Evolutionary conservation across 2,888 invertebrate genomes (phyloP), one percentile per base, ranked within the genome.

Genomic region (Ormia ochracea): DNA sequence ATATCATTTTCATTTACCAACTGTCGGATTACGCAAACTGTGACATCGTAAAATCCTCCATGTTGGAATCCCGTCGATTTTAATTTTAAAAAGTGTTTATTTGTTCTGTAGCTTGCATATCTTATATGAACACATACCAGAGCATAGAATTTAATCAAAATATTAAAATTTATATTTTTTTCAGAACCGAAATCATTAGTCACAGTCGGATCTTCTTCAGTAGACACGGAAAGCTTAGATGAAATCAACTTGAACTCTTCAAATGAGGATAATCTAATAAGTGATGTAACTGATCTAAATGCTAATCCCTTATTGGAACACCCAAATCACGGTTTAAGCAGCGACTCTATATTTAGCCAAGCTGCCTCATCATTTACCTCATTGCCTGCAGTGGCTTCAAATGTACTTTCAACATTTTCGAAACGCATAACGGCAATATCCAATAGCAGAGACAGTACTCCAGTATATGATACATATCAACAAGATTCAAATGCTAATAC

Each of bases 311-410:
- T 87, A 43, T 72, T 87, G 58, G 86, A 88, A 66, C 86, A 83
- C 21, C n/a, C 23, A 26, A 54, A 82, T 75, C 65, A 73, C 77
- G 45, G 70, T 23, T 54, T 69, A 10, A 79, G 68, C 9, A 84
- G 83, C 63, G 88, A 88, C 69, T 87, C 88, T 1, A 81, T 89
- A 81, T 81, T 89, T 31, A 87, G 87, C 52, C 87, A 88, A 83
- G 87, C 89, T 36, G 88, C 89, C 26, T 87, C 88, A 31, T 88
- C 89, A 17, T 88, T 89, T 77, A 92, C 92, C 0, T 92, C 93
- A 36, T 84, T 92, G 28, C 92, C 92, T 0, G 91, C 92, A 65
- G 91, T 92, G 3, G 92, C 93, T 0, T 92, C 92, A 54, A 92
- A 92, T 9, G 93, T 93, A 0, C 92, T 93, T 81, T 92, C 92